Evolutionary conservation across 2,113 vertebrate species (phyloP).

Genomic region (Amblyornis subalaris): DNA sequence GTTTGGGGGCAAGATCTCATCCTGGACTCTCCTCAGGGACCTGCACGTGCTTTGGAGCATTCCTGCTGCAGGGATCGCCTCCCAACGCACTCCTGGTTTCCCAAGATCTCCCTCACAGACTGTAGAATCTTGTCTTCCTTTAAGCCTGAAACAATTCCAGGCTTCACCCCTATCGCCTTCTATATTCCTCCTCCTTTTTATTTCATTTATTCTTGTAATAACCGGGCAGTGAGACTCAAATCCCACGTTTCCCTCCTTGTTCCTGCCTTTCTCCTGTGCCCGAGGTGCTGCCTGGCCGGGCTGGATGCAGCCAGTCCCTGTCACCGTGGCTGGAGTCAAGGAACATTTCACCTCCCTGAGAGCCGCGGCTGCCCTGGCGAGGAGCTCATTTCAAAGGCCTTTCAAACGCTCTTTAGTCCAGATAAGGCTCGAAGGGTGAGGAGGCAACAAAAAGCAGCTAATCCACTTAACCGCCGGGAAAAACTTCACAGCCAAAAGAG

Average conservation of each 20-base stretch:
- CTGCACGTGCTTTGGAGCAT: background rate
- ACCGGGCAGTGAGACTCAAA: accelerated
- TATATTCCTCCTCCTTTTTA: background rate
- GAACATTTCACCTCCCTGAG: background rate
- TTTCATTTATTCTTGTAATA: too few species aligned
- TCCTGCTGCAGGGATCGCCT: background rate
- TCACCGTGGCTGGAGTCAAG: background rate
- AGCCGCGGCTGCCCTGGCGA: background rate
- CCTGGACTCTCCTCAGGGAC: too few species aligned
- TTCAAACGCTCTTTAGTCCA: background rate
- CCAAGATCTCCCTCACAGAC: background rate
- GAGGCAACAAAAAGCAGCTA: constrained; percentile 35
- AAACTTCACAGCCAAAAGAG: background rate
- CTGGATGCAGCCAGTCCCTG: background rate
- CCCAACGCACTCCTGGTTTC: background rate
- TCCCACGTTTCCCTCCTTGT: background rate
- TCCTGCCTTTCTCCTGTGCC: background rate
- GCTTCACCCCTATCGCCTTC: background rate
- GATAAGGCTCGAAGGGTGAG: background rate
- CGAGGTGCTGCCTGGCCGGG: background rate
- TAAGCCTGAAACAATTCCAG: background rate
- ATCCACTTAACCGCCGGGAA: constrained; percentile 5
- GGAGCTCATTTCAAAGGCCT: background rate
- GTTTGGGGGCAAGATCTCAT: too few species aligned
- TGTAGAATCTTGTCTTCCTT: background rate